phyloP scores from a whole-genome alignment of 2,888 invertebrate species.

The Bombyx huttoni region DNA sequence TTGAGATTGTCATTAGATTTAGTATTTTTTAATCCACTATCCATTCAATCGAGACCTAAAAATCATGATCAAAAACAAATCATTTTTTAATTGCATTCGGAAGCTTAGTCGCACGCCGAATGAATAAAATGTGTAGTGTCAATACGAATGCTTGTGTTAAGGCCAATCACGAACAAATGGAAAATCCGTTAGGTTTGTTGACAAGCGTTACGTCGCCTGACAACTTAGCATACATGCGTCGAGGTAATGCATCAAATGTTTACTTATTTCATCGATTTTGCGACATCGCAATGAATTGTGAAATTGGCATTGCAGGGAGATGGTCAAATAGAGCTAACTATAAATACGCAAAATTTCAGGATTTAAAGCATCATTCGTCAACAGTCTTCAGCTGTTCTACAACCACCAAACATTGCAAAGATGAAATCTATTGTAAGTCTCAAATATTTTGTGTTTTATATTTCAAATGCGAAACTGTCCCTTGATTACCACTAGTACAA shows the following conservation, averaged over 20 bases:
- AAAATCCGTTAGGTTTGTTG: conserved; percentile 54
- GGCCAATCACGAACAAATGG: conserved; percentile 42
- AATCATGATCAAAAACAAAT: too few relatives aligned
- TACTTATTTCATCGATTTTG: conserved; percentile 67
- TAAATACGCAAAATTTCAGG: conserved; percentile 60
- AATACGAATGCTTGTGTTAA: conserved; percentile 24
- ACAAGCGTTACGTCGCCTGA: conserved; percentile 50
- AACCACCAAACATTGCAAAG: conserved; percentile 31
- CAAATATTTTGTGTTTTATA: conserved; percentile 2
- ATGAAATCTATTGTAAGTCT: conserved; percentile 66
- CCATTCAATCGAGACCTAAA: too few relatives aligned
- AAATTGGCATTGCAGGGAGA: conserved; percentile 51
- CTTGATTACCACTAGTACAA: too few relatives aligned
- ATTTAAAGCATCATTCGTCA: conserved; percentile 49
- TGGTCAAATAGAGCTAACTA: conserved; percentile 46
- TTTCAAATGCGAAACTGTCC: too few relatives aligned
- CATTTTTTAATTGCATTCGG: too few relatives aligned
- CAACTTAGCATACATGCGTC: conserved; percentile 50
- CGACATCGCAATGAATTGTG: conserved; percentile 55
- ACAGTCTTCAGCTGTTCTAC: conserved; percentile 31
- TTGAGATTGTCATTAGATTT: too few relatives aligned
- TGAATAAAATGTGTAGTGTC: conserved; percentile 16
- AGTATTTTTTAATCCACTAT: too few relatives aligned
- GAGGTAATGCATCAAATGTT: conserved; percentile 64
- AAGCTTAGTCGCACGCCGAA: too few relatives aligned